phyloP scores from a whole-genome alignment of 2,888 invertebrate genomes.

The Microplitis deprimator region DNA sequence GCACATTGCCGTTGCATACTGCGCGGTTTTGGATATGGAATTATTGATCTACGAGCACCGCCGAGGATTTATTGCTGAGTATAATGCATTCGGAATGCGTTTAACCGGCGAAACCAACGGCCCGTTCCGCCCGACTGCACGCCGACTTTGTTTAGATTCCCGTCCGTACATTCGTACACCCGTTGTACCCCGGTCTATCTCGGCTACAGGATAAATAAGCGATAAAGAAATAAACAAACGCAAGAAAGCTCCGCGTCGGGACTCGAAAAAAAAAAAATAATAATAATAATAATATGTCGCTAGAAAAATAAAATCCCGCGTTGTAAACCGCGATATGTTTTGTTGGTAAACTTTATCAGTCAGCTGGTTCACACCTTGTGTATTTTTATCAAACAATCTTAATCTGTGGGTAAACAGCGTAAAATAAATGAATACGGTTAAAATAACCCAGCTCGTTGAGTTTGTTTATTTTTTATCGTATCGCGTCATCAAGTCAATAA shows the following conservation, averaged over 20 bases:
- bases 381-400: too few species aligned
- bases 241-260: background rate
- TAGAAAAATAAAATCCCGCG: too few species aligned
- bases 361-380: too few species aligned
- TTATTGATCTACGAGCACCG: slow-evolving; percentile 67
- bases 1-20: slow-evolving; percentile 45
- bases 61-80: slow-evolving; percentile 64
- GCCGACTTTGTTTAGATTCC: slow-evolving; percentile 53
- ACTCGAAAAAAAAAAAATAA: slow-evolving; percentile 40
- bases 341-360: too few species aligned
- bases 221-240: slow-evolving; percentile 24
- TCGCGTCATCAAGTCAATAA: background rate
- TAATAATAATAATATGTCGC: too few species aligned
- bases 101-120: slow-evolving; percentile 61
- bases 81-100: slow-evolving; percentile 68
- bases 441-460: background rate
- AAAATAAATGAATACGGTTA: slow-evolving; percentile 18
- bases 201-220: slow-evolving; percentile 16
- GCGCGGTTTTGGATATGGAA: slow-evolving; percentile 61
- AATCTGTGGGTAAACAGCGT: too few species aligned
- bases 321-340: too few species aligned
- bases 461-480: background rate
- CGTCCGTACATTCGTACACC: background rate
- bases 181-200: too few species aligned
- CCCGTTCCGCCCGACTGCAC: slow-evolving; percentile 51